A percentile compares a stretch with the other conserved stretches of the same genome.
Evolutionary conservation across 2,888 invertebrate genomes (phyloP).

Genomic region (Clostera curtula): DNA sequence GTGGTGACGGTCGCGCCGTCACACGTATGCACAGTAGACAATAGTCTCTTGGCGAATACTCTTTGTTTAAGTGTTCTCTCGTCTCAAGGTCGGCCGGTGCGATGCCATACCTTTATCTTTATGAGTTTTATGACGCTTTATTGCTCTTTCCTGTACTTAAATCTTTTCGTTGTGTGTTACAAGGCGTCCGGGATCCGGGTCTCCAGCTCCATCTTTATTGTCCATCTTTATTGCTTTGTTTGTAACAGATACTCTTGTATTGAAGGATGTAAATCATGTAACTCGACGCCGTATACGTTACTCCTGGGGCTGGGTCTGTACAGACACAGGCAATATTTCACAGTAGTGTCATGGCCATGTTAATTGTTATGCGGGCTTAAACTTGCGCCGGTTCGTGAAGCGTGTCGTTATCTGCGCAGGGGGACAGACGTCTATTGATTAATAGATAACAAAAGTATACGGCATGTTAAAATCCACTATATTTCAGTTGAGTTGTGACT

Average conservation of each 20-base stretch:
- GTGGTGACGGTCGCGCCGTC: constrained; percentile 23
- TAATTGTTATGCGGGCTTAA: constrained; percentile 34
- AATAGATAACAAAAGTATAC: too few species aligned
- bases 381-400: constrained; percentile 24
- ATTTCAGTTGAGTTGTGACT: too few species aligned
- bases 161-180: constrained; percentile 10
- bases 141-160: constrained; percentile 13
- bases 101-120: constrained; percentile 23
- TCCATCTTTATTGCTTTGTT: constrained; percentile 14
- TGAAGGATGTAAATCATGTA: constrained; percentile 22
- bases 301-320: constrained; percentile 16
- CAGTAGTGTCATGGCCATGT: constrained; percentile 21
- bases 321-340: constrained; percentile 23
- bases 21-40: constrained; percentile 29
- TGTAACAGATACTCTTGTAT: constrained; percentile 17
- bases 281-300: constrained; percentile 16
- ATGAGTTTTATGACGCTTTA: constrained; percentile 12
- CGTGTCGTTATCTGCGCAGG: constrained; percentile 26
- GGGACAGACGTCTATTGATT: too few species aligned
- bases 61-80: constrained; percentile 49
- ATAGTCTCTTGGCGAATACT: constrained; percentile 33
- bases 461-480: too few species aligned
- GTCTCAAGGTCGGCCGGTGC: constrained; percentile 45
- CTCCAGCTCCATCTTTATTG: constrained; percentile 7
- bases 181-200: constrained; percentile 11